These are phyloP conservation scores for Protaetia brevitarsis DNA, from an alignment of 1,140 invertebrate species.

Conservation along the genomic window DNA sequence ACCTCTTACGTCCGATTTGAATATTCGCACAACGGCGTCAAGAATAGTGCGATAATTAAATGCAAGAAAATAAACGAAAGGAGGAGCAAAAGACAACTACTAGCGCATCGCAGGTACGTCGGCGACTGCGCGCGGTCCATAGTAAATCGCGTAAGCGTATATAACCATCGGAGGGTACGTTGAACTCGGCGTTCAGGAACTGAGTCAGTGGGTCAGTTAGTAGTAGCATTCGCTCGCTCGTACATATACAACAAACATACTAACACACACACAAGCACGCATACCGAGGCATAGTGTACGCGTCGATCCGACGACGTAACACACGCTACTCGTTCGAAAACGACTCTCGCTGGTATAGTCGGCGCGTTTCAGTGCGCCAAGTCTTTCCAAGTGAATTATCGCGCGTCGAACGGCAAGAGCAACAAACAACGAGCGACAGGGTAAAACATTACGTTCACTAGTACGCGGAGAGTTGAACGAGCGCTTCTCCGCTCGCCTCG, in stretches of 20 bases:
- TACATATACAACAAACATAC: background rate
- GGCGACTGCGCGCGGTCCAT: background rate
- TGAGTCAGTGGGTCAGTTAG: slow-evolving; percentile 21
- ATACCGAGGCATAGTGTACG: background rate
- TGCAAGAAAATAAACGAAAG: no score
- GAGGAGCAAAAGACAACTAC: no score
- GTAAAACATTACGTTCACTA: slow-evolving; percentile 1
- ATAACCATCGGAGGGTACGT: slow-evolving; percentile 8
- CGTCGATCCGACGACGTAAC: background rate
- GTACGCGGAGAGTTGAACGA: no score
- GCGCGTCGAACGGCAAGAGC: no score
- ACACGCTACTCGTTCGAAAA: background rate
- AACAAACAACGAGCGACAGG: no score
- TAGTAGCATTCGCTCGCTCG: slow-evolving; percentile 1
- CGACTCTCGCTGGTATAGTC: slow-evolving; percentile 10
- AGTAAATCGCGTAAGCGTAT: background rate
- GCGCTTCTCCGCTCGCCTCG: background rate
- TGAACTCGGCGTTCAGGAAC: slow-evolving; percentile 6
- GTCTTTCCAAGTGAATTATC: slow-evolving; percentile 19
- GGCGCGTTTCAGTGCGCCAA: slow-evolving; percentile 14
- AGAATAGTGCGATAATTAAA: no score
- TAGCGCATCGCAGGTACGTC: no score
- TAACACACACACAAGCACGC: background rate
- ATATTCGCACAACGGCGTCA: no score
- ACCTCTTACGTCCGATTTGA: no score